phyloP scores from a whole-genome alignment of 2,797 vertebrate species.

The Todus mexicanus region DNA sequence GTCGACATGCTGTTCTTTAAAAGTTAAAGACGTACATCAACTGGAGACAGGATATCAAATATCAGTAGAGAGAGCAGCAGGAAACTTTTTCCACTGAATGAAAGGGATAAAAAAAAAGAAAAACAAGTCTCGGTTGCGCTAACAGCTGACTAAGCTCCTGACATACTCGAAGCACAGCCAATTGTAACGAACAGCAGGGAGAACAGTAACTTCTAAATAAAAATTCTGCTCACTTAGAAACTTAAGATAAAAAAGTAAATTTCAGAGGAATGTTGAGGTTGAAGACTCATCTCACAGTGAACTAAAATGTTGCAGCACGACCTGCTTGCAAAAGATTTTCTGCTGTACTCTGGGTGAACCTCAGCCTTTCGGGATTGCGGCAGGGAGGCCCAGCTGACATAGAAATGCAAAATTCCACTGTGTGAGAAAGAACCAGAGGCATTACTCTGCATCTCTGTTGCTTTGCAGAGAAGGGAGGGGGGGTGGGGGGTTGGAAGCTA shows the following conservation, averaged over 20 bases:
- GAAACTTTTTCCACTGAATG: conserved; percentile 42
- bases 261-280: not conserved
- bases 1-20: conserved; percentile 13
- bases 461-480: not conserved
- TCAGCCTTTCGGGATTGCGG: not conserved
- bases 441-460: not conserved
- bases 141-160: conserved; percentile 48
- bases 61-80: conserved; percentile 20
- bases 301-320: not conserved
- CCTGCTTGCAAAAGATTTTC: not conserved
- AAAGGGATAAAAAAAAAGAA: conserved; percentile 43
- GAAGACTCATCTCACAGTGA: accelerated
- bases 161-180: not conserved
- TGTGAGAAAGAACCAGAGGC: not conserved
- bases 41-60: conserved; percentile 36
- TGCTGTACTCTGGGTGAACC: not conserved
- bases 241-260: not conserved
- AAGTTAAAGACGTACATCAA: conserved; percentile 12
- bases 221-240: not conserved
- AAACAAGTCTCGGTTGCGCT: conserved; percentile 12
- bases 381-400: not conserved
- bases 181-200: not conserved
- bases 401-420: conserved; percentile 28
- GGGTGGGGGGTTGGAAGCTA: not conserved
- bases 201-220: not conserved